These are phyloP conservation scores for Crocallis elinguaria DNA, from an alignment of 2,888 invertebrate species.

Conservation along the genomic window DNA sequence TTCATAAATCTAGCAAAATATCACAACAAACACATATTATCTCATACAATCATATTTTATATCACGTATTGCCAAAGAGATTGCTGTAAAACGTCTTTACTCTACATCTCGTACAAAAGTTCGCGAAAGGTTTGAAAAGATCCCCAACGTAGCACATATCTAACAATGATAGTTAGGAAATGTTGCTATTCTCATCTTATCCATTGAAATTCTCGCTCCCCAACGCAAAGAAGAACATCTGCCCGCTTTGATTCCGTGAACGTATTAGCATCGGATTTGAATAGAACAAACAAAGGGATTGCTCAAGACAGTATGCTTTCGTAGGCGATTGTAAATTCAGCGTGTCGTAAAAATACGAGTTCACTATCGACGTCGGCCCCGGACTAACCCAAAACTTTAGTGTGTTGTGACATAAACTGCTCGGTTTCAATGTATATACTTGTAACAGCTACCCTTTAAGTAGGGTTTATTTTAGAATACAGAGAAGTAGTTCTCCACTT, in stretches of 20 bases:
- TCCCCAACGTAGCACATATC: conserved; percentile 34
- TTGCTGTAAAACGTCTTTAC: neutral
- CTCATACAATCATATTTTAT: too few relatives aligned
- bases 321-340: conserved; percentile 82
- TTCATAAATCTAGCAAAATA: too few relatives aligned
- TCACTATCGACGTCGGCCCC: conserved; percentile 37
- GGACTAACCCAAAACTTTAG: conserved; percentile 29
- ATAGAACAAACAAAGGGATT: conserved; percentile 84
- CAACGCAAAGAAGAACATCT: conserved; percentile 74
- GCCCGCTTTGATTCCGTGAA: conserved; percentile 80
- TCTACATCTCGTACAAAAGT: conserved; percentile 23
- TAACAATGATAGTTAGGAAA: conserved; percentile 48
- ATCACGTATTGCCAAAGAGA: too few relatives aligned
- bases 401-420: conserved; percentile 9
- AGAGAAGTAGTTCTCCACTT: too few relatives aligned
- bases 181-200: conserved; percentile 62
- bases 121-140: conserved; percentile 29
- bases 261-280: conserved; percentile 84
- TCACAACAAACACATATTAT: too few relatives aligned
- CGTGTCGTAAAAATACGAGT: conserved; percentile 76
- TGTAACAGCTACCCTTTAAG: neutral
- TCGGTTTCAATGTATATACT: neutral
- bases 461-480: too few relatives aligned
- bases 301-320: conserved; percentile 81
- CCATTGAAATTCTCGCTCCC: conserved; percentile 71